Conservation (phyloP, 2,797 vertebrate species). For the Pygocentrus nattereri region DNA sequence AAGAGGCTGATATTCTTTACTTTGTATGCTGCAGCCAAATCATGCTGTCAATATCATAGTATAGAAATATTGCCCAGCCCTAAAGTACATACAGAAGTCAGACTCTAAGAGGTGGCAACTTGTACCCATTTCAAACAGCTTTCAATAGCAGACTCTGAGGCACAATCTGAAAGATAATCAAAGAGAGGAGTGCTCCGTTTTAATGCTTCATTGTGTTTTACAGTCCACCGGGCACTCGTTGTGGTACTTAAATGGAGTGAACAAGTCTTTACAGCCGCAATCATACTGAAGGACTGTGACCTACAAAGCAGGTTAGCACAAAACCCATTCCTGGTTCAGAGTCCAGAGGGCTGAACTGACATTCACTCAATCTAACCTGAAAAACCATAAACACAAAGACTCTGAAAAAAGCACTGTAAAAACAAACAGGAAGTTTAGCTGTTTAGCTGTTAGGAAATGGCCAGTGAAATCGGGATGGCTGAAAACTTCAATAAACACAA, state of each 20-base stretch:
- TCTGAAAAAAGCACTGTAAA: too few species aligned
- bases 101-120: too few species aligned
- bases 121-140: too few species aligned
- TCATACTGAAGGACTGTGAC: conserved; percentile 8
- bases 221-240: neutral
- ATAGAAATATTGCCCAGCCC: too few species aligned
- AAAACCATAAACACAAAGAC: neutral
- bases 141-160: neutral
- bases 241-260: too few species aligned
- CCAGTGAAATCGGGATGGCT: conserved; percentile 17
- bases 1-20: too few species aligned
- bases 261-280: conserved; percentile 25
- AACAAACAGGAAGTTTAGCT: neutral
- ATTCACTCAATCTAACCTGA: conserved; percentile 20
- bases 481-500: conserved; percentile 30
- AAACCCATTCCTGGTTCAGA: conserved; percentile 41
- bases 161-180: conserved; percentile 14
- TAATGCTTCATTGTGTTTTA: conserved; percentile 27
- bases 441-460: conserved; percentile 50
- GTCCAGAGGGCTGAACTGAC: neutral
- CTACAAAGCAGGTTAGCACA: conserved; percentile 7
- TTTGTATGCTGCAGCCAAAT: too few species aligned
- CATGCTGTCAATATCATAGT: too few species aligned
- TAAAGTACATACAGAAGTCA: too few species aligned
- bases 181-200: conserved; percentile 15